phyloP scores from a whole-genome alignment of 1,140 invertebrate species.

The Tribolium madens region DNA sequence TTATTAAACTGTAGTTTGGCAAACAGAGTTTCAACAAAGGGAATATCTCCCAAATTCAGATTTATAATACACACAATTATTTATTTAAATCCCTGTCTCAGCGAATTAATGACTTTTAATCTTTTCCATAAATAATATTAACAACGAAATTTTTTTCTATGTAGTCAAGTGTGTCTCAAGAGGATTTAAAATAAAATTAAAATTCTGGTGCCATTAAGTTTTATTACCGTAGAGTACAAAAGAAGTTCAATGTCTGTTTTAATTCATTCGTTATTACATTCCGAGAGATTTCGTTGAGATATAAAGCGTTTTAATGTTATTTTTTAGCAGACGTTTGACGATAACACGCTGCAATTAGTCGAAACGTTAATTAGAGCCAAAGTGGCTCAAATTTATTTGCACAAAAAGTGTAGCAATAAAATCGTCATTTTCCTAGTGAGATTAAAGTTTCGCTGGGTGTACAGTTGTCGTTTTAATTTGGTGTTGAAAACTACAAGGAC shows the following conservation, averaged over 20 bases:
- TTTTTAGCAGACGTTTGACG: conserved; percentile 21
- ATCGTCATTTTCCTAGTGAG: neutral
- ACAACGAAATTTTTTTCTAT: neutral
- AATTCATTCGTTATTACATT: conserved; percentile 34
- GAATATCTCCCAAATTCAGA: too few species aligned
- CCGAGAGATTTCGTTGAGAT: conserved; percentile 12
- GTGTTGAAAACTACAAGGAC: conserved; percentile 34
- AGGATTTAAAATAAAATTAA: conserved; percentile 23
- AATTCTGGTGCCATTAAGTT: conserved; percentile 19
- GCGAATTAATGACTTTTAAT: too few species aligned
- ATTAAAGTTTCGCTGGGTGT: neutral
- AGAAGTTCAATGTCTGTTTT: conserved; percentile 36
- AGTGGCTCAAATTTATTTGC: neutral
- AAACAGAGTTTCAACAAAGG: too few species aligned
- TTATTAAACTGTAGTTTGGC: too few species aligned
- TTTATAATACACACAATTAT: too few species aligned
- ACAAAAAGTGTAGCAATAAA: neutral
- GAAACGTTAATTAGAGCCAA: conserved; percentile 14
- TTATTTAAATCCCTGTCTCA: too few species aligned
- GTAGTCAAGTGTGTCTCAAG: neutral
- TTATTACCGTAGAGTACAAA: conserved; percentile 30
- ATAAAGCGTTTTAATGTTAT: conserved; percentile 21
- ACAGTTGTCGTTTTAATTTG: conserved; percentile 36
- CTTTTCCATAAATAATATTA: too few species aligned
- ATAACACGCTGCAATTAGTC: conserved; percentile 23